Evolutionary conservation across 2,888 invertebrate species (phyloP), one percentile per base, ranked within the genome.

Genomic region (Nemoura dubitans): DNA sequence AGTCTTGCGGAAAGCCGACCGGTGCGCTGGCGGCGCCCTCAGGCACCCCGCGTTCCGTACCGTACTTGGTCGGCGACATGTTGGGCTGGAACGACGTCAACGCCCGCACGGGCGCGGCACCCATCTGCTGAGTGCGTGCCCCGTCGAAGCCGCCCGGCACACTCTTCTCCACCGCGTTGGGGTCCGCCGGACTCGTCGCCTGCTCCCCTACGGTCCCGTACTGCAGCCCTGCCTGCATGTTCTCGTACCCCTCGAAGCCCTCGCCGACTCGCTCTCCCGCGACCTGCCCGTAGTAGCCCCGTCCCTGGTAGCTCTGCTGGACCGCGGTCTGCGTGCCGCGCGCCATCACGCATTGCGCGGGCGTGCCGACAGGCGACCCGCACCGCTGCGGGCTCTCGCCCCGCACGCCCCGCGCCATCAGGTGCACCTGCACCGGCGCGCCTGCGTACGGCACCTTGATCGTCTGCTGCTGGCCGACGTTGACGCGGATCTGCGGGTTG

Each of bases 41-140:
- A 0, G 97, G 96, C 0, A 94, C 95, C 0, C 95, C 95, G 30
- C 96, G 92, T 90, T 95, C 95, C 87, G 93, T 92, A 27, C 91
- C 92, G 86, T 87, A 86, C 21, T 88, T 88, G 0, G 88, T 87
- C 6, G 89, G 89, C 0, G 88, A 87, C 16, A 87, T 86, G 28
- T 92, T 93, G 21, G 94, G 94, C 81, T 81, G 81, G 30, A 29
- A 81, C 81, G 87, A 86, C 10, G 88, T 86, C 0, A 59, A 21
- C 59, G 59, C 10, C 36, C 88, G 87, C 16, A 88, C 88, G 0
- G 88, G 86, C 0, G 88, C 87, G 10, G 76, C 77, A 10, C 87
- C 80, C n/a, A 85, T 83, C 86, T 87, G 87, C 29, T 87, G 86
- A 14, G 42, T 27, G 25, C 43, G 83, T 14, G 25, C 25, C 10